Evolutionary conservation across 2,113 vertebrate species (phyloP), one percentile per base, ranked within the genome.

Genomic region (Vulpes ferrilata): DNA sequence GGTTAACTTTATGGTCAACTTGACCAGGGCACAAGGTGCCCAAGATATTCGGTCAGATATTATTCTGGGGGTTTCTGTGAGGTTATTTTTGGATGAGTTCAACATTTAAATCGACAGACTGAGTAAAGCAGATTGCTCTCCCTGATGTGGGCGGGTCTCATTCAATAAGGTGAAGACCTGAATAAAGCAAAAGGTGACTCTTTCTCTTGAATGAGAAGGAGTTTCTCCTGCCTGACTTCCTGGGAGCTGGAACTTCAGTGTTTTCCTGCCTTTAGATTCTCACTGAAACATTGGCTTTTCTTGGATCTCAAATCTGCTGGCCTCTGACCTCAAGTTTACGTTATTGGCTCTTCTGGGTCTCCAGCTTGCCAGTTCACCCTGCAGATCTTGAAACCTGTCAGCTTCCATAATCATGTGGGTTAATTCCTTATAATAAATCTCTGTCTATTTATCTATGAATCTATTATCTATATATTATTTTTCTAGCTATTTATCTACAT

Each of bases 391-490:
- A 53, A 51, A 79, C 11, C 27, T 84, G 60, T 71, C 53, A 71
- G 43, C 1, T 0, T 74, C 32, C 53, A 55, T 79, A 79, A 88
- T 25, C 57, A 27, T 20, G 8, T 25, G 15, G 71, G 30, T 13
- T 59, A 84, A 23, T 85, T 88, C n/a, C 22, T 85, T 86, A 76
- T 20, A 88, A 92, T 92, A 92, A 64, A 67, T 85, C 27, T 57
- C 38, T 35, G 35, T 35, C 35, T 51, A 7, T 55, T 84, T 32
- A 19, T 27, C 79, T 71, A 6, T 30, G 48, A 65, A 19, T 53
- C 59, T 90, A 17, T 57, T 27, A 65, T 15, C 64, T 43, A 43
- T 43, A 43, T 7, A 43, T 43, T 43, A 43, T 43, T 43, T 43
- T 7, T 43, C 43, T 43, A 43, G 43, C 43, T 43, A 43, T 43